phyloP scores from a whole-genome alignment of 1,140 invertebrate genomes.

The Diabrotica virgifera region DNA sequence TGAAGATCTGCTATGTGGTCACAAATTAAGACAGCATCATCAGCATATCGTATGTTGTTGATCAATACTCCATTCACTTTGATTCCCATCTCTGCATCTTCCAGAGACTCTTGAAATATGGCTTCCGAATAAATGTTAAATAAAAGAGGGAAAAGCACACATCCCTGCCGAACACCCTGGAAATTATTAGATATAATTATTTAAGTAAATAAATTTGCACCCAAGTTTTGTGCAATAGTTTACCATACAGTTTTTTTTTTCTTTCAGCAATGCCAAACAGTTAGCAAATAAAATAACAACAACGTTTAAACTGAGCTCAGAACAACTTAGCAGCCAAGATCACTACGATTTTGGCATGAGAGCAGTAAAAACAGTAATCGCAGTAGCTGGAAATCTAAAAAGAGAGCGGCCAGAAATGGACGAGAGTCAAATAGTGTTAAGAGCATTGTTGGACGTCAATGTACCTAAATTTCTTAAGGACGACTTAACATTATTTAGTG shows the following conservation, averaged over 20 bases:
- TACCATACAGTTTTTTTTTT: not conserved
- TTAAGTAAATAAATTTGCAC: too few species aligned
- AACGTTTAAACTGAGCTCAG: conserved; percentile 69
- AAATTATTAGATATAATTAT: too few species aligned
- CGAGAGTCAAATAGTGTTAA: conserved; percentile 55
- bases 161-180: too few species aligned
- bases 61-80: too few species aligned
- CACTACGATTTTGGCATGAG: conserved; percentile 21
- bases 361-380: conserved; percentile 59
- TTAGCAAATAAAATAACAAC: conserved; percentile 70
- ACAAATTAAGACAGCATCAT: too few species aligned
- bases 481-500: conserved; percentile 66
- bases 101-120: too few species aligned
- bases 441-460: conserved; percentile 70
- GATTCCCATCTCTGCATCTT: too few species aligned
- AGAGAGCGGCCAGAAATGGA: conserved; percentile 63
- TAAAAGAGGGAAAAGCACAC: too few species aligned
- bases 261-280: conserved; percentile 53
- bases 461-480: conserved; percentile 70
- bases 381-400: conserved; percentile 67
- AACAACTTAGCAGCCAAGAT: conserved; percentile 64
- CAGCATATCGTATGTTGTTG: too few species aligned
- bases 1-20: too few species aligned
- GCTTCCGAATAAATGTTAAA: too few species aligned
- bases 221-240: too few species aligned